Evolutionary conservation across 92 coral and sea anemone genomes (phyloP).

Genomic region (Palythoa caribaeorum): DNA sequence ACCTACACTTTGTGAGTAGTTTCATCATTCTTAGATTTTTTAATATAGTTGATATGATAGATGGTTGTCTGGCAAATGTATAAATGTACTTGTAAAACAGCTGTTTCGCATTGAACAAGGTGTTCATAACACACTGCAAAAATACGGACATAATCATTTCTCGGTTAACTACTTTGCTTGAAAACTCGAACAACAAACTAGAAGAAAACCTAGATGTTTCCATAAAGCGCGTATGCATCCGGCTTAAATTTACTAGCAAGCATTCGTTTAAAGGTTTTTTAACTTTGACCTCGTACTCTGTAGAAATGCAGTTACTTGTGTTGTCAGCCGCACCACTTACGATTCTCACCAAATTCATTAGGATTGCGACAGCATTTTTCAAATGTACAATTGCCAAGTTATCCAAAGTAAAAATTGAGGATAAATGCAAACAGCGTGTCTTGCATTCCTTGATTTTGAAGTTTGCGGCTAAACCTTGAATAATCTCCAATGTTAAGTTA

Average conservation of each 20-base stretch:
- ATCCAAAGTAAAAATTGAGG: not conserved
- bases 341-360: not conserved
- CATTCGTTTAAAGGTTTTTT: not conserved
- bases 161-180: not conserved
- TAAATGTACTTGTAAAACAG: constrained; percentile 21
- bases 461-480: not conserved
- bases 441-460: constrained; percentile 2
- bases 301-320: not conserved
- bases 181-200: not conserved
- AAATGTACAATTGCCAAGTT: too few species aligned
- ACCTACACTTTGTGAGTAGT: not conserved
- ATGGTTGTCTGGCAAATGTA: not conserved
- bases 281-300: not conserved
- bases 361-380: not conserved
- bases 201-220: too few species aligned
- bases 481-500: constrained; percentile 12
- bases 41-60: not conserved
- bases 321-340: not conserved
- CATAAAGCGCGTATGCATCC: not conserved
- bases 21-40: not conserved
- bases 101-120: not conserved
- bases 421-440: not conserved
- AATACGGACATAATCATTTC: not conserved
- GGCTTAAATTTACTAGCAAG: not conserved
- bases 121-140: not conserved